Base-by-base conservation (phyloP, 2,113 vertebrate species). In the Mobula hypostoma region DNA sequence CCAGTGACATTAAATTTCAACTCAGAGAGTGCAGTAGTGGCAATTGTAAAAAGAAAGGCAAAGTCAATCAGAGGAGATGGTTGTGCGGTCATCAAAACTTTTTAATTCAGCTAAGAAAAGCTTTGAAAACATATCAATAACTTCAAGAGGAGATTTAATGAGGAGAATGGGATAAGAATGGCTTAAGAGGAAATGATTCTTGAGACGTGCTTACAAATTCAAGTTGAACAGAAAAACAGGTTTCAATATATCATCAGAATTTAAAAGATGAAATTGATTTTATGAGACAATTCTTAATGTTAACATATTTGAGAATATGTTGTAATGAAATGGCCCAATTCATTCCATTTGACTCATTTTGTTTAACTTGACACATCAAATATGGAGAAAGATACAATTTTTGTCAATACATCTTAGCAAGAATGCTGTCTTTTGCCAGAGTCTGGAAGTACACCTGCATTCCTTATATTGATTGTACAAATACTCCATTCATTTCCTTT, bases 381-480 rank as follows among this genome's bases (percentile, higher is more conserved):
- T 72, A 92, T 93, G 68, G 61, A 68, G n/a, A 93, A 93, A 93
- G 36, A 27, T 92, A 70, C 66, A 40, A 48, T 68, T 74, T 93
- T 93, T 70, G 40, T 93, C 90, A 74, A 32, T 66, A 40, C 90
- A 24, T 27, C 40, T 74, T 36, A 72, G 36, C 29, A 40, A 27
- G 36, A 93, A 74, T 74, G 40, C 24, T 40, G 27, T 48, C 32
- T 7, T 48, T 74, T 93, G 90, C 70, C 68, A 36, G 32, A 48
- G 0, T 72, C 24, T 92, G 17, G 8, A 72, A 48, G 63, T 72
- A 92, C 66, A 93, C 68, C 74, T 93, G 68, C 70, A 93, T 74
- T 74, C 36, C n/a, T 48, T 93, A 36, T 93, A 48, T 17, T 61
- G 83, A 9, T 87, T 63, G 56, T 63, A 92, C 63, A 92, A 92